Percentiles rank a stretch among this genome's conserved stretches.
Conservation (phyloP, 2,888 invertebrate species). For the Archips xylosteana region DNA sequence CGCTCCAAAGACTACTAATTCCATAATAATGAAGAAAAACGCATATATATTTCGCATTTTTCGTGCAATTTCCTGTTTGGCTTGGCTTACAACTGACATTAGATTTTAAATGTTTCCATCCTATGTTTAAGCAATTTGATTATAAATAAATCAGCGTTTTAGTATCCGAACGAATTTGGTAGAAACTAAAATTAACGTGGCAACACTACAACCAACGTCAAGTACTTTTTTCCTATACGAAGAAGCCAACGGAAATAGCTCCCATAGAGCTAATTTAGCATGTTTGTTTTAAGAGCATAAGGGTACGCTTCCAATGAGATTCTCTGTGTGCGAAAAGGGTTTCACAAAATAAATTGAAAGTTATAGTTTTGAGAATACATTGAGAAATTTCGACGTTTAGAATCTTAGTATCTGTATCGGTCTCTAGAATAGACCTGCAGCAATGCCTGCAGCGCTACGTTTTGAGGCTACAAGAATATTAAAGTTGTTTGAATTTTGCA, state of each 20-base stretch:
- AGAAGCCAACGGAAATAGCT: not conserved
- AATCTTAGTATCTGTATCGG: no score
- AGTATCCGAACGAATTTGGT: constrained; percentile 8
- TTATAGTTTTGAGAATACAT: no score
- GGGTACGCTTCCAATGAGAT: no score
- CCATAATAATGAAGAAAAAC: not conserved
- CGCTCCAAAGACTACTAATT: not conserved
- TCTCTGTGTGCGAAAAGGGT: no score
- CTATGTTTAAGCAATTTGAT: not conserved
- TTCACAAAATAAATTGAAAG: no score
- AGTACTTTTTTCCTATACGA: not conserved
- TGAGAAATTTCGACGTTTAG: no score
- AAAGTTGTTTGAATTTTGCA: no score
- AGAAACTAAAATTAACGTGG: not conserved
- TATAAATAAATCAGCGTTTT: not conserved
- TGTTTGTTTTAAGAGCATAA: no score
- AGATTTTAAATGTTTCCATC: not conserved
- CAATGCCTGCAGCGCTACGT: no score
- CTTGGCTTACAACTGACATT: not conserved
- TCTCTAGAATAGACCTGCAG: no score
- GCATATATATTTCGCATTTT: not conserved
- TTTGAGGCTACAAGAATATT: no score
- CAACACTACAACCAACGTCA: not conserved
- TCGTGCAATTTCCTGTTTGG: not conserved
- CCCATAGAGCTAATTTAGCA: not conserved